Evolutionary conservation across 2,797 vertebrate species (phyloP).

Genomic region (Carapus acus): DNA sequence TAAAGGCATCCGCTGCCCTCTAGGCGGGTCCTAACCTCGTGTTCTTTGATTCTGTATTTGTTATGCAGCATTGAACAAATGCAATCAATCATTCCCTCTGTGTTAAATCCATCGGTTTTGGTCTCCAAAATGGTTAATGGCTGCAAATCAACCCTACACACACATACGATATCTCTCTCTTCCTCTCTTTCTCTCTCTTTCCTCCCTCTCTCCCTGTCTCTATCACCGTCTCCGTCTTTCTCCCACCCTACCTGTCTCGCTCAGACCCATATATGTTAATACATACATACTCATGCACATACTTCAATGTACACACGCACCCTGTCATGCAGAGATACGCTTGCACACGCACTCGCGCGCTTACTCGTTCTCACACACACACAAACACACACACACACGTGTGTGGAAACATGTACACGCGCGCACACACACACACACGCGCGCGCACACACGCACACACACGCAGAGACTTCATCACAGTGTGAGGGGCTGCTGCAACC

Average conservation of each 20-base stretch:
- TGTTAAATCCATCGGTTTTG: constrained; percentile 70
- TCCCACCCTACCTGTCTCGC: too few relatives aligned
- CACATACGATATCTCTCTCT: constrained; percentile 36
- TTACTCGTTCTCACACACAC: constrained; percentile 47
- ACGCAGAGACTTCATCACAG: constrained; percentile 63
- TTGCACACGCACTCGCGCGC: too few relatives aligned
- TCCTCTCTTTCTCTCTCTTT: constrained; percentile 23
- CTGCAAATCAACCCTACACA: constrained; percentile 69
- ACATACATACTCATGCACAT: too few relatives aligned
- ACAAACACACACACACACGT: constrained; percentile 29
- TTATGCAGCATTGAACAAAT: constrained; percentile 71
- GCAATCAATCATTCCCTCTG: constrained; percentile 68
- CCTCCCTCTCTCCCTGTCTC: neutral
- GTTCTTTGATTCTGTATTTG: constrained; percentile 74
- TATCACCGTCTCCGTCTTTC: too few relatives aligned
- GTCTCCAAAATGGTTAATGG: constrained; percentile 78
- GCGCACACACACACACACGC: constrained; percentile 18
- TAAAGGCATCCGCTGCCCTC: constrained; percentile 32
- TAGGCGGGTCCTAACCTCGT: constrained; percentile 45
- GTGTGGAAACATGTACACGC: constrained; percentile 8
- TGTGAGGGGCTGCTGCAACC: constrained; percentile 77
- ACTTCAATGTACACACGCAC: too few relatives aligned
- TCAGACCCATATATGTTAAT: too few relatives aligned
- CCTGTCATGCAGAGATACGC: too few relatives aligned
- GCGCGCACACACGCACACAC: constrained; percentile 16